Conservation (phyloP, 2,888 invertebrate genomes). For the Pyrocoelia pectoralis region DNA sequence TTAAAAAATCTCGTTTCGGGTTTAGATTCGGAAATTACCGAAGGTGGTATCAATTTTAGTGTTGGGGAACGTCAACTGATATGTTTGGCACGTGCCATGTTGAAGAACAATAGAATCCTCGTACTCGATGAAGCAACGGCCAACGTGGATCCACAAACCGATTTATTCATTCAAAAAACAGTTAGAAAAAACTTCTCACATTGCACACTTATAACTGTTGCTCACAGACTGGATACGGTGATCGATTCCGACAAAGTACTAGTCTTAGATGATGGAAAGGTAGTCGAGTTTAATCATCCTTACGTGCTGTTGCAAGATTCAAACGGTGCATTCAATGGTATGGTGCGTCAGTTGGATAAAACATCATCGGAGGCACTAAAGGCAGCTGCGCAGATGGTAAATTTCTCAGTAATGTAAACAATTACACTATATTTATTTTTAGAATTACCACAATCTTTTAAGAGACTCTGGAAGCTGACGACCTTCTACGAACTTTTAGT, state of each 20-base stretch:
- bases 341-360: slow-evolving; percentile 64
- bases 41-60: slow-evolving; percentile 68
- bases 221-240: slow-evolving; percentile 80
- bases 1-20: slow-evolving; percentile 56
- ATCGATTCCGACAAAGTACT: slow-evolving; percentile 82
- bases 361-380: not conserved
- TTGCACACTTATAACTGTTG: slow-evolving; percentile 81
- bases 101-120: slow-evolving; percentile 66
- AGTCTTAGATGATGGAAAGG: slow-evolving; percentile 77
- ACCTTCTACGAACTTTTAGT: no score
- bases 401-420: no score
- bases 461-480: no score
- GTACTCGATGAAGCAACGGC: slow-evolving; percentile 74
- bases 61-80: slow-evolving; percentile 73
- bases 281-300: slow-evolving; percentile 79
- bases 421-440: no score
- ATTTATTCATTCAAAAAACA: not conserved
- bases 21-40: not conserved
- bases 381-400: not conserved
- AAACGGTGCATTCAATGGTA: slow-evolving; percentile 68
- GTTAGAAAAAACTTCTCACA: slow-evolving; percentile 67
- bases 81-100: slow-evolving; percentile 70
- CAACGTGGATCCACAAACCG: slow-evolving; percentile 64
- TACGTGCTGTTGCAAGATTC: slow-evolving; percentile 67
- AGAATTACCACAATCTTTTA: no score